Percentiles rank a stretch among this genome's conserved stretches.
These are phyloP conservation scores for Cabera pusaria DNA, from an alignment of 2,888 invertebrate species.

Conservation along the genomic window DNA sequence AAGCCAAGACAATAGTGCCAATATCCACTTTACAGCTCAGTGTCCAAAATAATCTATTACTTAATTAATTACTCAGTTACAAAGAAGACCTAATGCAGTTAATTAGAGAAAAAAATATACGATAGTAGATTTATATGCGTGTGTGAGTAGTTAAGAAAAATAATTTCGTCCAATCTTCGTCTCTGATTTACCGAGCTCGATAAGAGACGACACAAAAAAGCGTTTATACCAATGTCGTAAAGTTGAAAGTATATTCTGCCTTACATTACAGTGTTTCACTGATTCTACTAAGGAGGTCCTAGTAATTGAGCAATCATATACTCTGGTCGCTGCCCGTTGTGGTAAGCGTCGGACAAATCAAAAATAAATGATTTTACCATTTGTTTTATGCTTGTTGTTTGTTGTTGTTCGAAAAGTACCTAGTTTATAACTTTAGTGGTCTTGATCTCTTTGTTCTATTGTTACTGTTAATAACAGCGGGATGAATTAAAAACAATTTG, in stretches of 20 bases:
- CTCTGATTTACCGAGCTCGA: conserved; percentile 4
- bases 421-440: conserved; percentile 25
- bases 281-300: conserved; percentile 79
- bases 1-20: too few relatives aligned
- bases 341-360: conserved; percentile 75
- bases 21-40: too few relatives aligned
- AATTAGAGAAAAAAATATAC: too few relatives aligned
- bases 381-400: conserved; percentile 67
- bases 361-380: conserved; percentile 74
- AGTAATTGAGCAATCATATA: conserved; percentile 83
- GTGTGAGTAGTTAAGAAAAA: neutral
- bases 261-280: conserved; percentile 54
- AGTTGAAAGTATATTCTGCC: conserved; percentile 60
- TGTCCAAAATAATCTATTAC: too few relatives aligned
- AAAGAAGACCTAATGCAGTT: too few relatives aligned
- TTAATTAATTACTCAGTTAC: too few relatives aligned
- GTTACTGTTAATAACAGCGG: too few relatives aligned
- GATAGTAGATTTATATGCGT: neutral
- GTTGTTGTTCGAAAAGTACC: conserved; percentile 44
- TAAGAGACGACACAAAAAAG: conserved; percentile 53
- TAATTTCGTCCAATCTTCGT: neutral
- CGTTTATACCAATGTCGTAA: conserved; percentile 61
- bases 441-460: conserved; percentile 14
- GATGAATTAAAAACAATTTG: too few relatives aligned
- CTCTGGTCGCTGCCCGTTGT: conserved; percentile 75